A percentile compares a stretch with the other conserved stretches of the same genome.
phyloP scores from a whole-genome alignment of 2,113 vertebrate genomes.

The Corydoras sp. region DNA sequence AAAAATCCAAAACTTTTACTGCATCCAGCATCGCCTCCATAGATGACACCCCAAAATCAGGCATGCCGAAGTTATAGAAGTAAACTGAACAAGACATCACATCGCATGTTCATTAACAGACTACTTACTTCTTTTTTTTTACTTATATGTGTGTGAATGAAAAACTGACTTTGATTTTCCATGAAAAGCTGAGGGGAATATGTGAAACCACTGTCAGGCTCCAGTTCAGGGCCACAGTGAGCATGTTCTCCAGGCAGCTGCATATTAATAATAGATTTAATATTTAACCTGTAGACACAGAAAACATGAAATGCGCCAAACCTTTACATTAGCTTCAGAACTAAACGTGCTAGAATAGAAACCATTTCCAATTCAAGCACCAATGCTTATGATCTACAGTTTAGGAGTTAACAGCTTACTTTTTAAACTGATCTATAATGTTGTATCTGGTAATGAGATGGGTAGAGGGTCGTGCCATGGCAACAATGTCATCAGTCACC shows the following conservation, averaged over 20 bases:
- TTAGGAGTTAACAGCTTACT: conserved; percentile 47
- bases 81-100: conserved; percentile 58
- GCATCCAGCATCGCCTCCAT: conserved; percentile 64
- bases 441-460: conserved; percentile 64
- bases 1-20: conserved; percentile 73
- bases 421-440: conserved; percentile 71
- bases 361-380: not conserved
- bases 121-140: not conserved
- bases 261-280: conserved; percentile 73
- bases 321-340: no score
- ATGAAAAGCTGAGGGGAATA: conserved; percentile 74
- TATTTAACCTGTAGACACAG: conserved; percentile 58
- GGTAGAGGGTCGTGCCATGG: conserved; percentile 70
- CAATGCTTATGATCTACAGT: not conserved
- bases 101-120: not conserved
- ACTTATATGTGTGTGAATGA: not conserved
- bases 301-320: not conserved
- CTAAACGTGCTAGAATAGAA: no score
- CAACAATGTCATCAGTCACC: conserved; percentile 73
- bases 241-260: conserved; percentile 72
- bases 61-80: conserved; percentile 78
- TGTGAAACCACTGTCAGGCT: conserved; percentile 69
- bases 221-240: conserved; percentile 68
- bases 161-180: conserved; percentile 69
- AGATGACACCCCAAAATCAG: conserved; percentile 69